These are phyloP conservation scores for Gambusia yucatana DNA, from an alignment of 2,797 vertebrate species.

Conservation along the genomic window DNA sequence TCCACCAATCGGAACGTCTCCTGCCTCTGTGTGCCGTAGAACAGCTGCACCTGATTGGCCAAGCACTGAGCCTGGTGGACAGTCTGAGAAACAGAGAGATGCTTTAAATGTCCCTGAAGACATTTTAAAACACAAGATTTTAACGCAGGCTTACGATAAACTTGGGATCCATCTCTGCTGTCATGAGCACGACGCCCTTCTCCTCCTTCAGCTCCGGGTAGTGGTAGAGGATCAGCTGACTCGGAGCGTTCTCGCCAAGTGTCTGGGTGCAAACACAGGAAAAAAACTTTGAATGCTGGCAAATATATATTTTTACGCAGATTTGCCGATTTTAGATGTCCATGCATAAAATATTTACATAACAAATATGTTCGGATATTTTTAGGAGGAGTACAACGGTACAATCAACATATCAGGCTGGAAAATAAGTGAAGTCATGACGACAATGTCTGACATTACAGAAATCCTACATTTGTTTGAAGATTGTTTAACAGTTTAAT, in stretches of 20 bases:
- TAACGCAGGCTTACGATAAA: conserved; percentile 84
- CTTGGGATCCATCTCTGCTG: conserved; percentile 90
- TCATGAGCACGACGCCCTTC: conserved; percentile 94
- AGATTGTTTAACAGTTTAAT: neutral
- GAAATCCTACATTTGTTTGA: neutral
- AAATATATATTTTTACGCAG: neutral
- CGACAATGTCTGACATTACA: neutral
- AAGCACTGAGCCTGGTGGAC: conserved; percentile 93
- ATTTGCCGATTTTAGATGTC: neutral
- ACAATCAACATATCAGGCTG: neutral
- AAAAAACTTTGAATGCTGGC: neutral
- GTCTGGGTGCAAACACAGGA: conserved; percentile 42
- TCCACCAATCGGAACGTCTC: conserved; percentile 88
- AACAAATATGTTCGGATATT: neutral
- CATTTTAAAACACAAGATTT: neutral
- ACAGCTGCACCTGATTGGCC: conserved; percentile 96
- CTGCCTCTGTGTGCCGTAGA: conserved; percentile 87
- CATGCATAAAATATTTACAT: neutral
- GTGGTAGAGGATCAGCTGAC: conserved; percentile 93
- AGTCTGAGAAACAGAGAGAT: conserved; percentile 73
- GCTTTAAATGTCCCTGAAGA: too few relatives aligned
- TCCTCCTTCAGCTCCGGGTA: conserved; percentile 90
- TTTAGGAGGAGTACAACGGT: neutral
- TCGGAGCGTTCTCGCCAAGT: conserved; percentile 86
- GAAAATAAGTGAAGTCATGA: neutral